Conservation (phyloP, 2,888 invertebrate species). For the Morpho achilles region DNA sequence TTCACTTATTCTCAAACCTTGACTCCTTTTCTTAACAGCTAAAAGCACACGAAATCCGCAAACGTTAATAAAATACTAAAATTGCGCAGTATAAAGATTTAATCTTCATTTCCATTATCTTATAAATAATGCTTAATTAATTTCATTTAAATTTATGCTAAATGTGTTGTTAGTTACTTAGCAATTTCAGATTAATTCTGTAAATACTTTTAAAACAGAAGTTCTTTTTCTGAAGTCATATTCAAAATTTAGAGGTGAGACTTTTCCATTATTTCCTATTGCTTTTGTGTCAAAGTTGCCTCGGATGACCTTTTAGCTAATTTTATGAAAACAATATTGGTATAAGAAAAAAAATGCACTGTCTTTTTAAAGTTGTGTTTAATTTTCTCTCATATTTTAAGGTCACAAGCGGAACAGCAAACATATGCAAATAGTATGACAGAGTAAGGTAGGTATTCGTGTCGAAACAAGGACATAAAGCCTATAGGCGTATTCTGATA, state of each 20-base stretch:
- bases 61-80: slow-evolving; percentile 19
- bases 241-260: no score
- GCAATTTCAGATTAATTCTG: no score
- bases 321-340: no score
- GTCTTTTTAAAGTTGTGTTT: slow-evolving; percentile 3
- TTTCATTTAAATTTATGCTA: neutral
- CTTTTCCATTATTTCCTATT: no score
- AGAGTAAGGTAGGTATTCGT: slow-evolving; percentile 41
- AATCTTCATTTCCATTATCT: slow-evolving; percentile 4
- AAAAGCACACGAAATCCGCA: slow-evolving; percentile 29
- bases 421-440: slow-evolving; percentile 43
- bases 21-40: slow-evolving; percentile 51
- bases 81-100: slow-evolving; percentile 18
- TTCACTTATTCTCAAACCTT: slow-evolving; percentile 49
- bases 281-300: no score
- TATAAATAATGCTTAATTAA: neutral
- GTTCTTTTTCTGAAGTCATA: no score
- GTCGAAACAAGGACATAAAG: slow-evolving; percentile 41
- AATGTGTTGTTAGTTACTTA: no score
- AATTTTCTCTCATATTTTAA: slow-evolving; percentile 46
- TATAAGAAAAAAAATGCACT: no score
- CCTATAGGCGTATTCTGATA: slow-evolving; percentile 24
- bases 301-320: no score
- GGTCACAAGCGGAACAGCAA: slow-evolving; percentile 37
- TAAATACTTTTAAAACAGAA: no score